Evolutionary conservation across 1,140 invertebrate species (phyloP), one percentile per base, ranked within the genome.

Genomic region (Hirudo medicinalis): DNA sequence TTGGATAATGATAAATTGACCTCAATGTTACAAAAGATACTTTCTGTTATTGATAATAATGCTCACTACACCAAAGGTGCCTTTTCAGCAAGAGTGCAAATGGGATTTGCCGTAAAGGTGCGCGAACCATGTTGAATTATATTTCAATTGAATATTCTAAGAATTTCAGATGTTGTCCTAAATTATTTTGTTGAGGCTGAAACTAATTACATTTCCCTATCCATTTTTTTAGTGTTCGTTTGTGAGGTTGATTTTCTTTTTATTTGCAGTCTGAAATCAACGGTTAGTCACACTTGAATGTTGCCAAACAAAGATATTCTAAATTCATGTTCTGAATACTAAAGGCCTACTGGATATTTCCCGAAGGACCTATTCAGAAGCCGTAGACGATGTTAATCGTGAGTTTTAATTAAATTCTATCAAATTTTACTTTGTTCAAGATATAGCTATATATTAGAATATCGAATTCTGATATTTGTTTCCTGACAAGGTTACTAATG

Each of bases 81-180:
- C 69, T 80, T 85, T 0, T 84, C 85, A n/a, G 85, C 86, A 77
- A 85, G 84, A 72, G 85, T 88, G 72, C 90, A 93, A 81, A 85
- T 91, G 72, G 90, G 89, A 78, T 92, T 91, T 82, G 90, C 91
- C 43, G 87, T 95, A 3, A 91, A 89, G 82, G 83, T 83, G 76
- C 74, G 73, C 74, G 11, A 55, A 70, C 32, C 2, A 6, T 54
- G 4, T 40, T 4, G 40, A 40, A 6, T 40, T 6, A 40, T 49
- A 49, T 17, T 49, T 36, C 6, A 36, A 49, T 11, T 17, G 15
- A 49, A 49, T 49, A 49, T 17, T 49, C 0, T 8, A 15, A 49
- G 6, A 36, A 36, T 36, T 49, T 5, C 13, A 49, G 11, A 9
- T 17, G 43, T 49, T 49, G 15, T 49, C 43, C 3, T 17, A 49